Base-by-base conservation (phyloP, 1,140 invertebrate species). In the Coenobita brevimanus region DNA sequence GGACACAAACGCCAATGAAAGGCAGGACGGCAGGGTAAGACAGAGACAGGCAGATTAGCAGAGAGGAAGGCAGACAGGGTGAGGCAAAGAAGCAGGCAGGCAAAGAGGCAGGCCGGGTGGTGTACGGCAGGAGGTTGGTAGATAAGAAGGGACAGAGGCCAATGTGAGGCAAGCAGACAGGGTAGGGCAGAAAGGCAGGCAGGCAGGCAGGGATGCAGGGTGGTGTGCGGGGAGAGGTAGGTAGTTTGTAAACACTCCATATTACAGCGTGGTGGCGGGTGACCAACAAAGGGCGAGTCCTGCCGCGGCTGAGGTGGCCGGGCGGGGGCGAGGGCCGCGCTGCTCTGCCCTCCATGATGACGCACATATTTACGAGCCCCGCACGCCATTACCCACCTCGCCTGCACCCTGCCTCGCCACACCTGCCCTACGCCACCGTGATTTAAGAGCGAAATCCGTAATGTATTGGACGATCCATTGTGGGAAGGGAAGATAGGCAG, bases 231-330 rank as follows among this genome's bases (percentile, higher is more conserved):
- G 21, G 2, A 6, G 21, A 24, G 38, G 80, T 82, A 33, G 38
- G 80, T 82, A 82, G 80, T 82, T 82, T 82, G 80, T 82, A 82
- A 82, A 69, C 80, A 82, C 60, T 82, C 38, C 36, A 82, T 82
- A 82, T 82, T 82, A 82, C 76, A 80, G 50, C 43, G 57, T 64
- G 78, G 4, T 81, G 8, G 78, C 38, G 78, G 54, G 27, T 10
- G 30, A 33, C 27, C 33, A 27, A 81, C 30, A 24, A 41, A 64
- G 38, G 78, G 36, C 0, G 30, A 21, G 3, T 13, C 2, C 1
- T 21, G 50, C 1, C 3, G 15, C n/a, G 76, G 6, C 3, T 4
- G 57, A 50, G 76, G 46, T 60, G 76, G 27, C 10, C 33, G 41
- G 54, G 57, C 21, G 33, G 78, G 54, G 33, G 27, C 43, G 27